Base-by-base conservation (phyloP, 1,140 invertebrate genomes). In the Bombus terrestris region DNA sequence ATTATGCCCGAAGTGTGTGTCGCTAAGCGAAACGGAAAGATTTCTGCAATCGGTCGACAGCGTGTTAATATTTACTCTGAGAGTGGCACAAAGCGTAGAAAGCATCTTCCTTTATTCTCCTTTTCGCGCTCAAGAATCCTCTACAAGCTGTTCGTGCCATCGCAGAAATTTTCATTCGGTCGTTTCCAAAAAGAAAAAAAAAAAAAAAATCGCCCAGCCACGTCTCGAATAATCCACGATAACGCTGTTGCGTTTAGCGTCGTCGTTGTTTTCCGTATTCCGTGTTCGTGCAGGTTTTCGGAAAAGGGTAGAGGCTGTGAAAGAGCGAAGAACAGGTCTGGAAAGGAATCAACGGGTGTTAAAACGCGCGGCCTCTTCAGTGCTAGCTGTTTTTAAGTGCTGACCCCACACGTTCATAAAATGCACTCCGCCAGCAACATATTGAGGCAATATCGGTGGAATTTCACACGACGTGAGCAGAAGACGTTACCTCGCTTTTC, bases 401-500 rank as follows among this genome's bases (percentile, higher is more conserved):
- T 78, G 82, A 71, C 74, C 73, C 57, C 59, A 53, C 73, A 39
- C 62, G 74, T 71, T 47, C 82, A 69, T 83, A 83, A 83, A 83
- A 83, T 76, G 82, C 82, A 83, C 82, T 78, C 82, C n/a, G 28
- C 35, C 43, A 43, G 82, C 82, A 83, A 83, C 82, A 71, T 83
- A 83, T 83, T 39, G 72, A 83, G 62, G 85, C 73, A 78, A 83
- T 83, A 86, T 78, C 85, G 81, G 68, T 78, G 75, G 73, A 83
- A 78, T 86, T 86, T 86, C 76, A 59, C 66, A 57, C 85, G 57
- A 77, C 82, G 66, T 57, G 69, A 59, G 62, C 74, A 66, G 69
- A 78, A 62, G 85, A 57, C 76, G 75, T 77, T 83, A 76, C 73
- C 47, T 35, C 74, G 62, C 82, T 68, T 77, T 47, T 28, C 43